Conservation (phyloP, 2,113 vertebrate species). For the Columba janthina region DNA sequence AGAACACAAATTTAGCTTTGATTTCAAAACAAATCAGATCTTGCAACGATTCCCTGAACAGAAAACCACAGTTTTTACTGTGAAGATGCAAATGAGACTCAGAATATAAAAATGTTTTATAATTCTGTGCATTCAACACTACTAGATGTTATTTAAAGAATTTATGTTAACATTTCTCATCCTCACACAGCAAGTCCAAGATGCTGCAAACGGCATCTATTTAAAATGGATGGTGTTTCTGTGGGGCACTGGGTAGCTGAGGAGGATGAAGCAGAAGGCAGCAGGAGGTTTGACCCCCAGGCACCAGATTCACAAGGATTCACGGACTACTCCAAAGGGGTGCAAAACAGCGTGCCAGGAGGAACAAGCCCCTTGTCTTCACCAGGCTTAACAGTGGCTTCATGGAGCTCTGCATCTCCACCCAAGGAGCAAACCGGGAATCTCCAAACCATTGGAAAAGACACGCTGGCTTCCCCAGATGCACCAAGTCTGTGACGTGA, state of each 20-base stretch:
- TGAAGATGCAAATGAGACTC: constrained; percentile 64
- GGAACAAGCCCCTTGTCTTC: not conserved
- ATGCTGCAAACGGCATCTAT: constrained; percentile 34
- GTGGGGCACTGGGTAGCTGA: not conserved
- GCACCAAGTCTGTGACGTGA: not conserved
- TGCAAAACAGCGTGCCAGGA: not conserved
- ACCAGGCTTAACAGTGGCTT: not conserved
- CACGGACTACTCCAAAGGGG: not conserved
- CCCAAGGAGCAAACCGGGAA: fast-evolving
- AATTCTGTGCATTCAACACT: constrained; percentile 61
- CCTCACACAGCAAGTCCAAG: constrained; percentile 39
- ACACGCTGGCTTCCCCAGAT: fast-evolving
- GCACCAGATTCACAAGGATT: not conserved
- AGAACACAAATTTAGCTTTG: constrained; percentile 63
- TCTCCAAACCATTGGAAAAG: not conserved
- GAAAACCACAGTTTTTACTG: constrained; percentile 63
- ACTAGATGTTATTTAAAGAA: constrained; percentile 63
- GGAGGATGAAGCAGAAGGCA: not conserved
- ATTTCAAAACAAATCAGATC: constrained; percentile 69
- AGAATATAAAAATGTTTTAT: constrained; percentile 66
- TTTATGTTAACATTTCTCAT: constrained; percentile 63
- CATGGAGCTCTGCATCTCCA: not conserved
- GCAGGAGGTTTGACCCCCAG: not conserved
- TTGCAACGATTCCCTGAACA: constrained; percentile 44
- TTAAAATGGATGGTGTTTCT: not conserved